Base-by-base conservation (phyloP, 2,888 invertebrate genomes). In the Leptopilina syphax region DNA sequence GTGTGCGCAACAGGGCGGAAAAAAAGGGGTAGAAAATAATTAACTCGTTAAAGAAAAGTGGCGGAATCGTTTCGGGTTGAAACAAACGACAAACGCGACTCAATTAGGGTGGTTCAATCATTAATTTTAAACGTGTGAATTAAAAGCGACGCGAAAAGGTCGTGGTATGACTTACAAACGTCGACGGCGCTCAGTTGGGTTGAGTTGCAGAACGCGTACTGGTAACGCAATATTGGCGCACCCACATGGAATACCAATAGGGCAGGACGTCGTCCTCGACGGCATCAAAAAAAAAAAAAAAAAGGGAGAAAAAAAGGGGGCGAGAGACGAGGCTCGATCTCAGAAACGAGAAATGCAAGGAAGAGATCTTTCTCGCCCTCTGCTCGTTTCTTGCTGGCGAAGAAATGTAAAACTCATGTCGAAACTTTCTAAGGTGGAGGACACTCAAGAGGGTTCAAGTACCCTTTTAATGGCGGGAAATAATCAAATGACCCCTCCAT, bases 151-250 rank as follows among this genome's bases (percentile, higher is more conserved):
- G 82, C 80, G 78, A 77, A 84, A 50, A 83, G 82, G 84, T 83
- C 83, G 85, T 82, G 86, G 88, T 89, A 88, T 88, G 88, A 90
- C 88, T 90, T 89, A 88, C 88, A 87, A 87, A 85, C 83, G 82
- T 80, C 82, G 81, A 63, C 84, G 80, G 81, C 83, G 84, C 84
- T 85, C 8, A 5, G 83, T 85, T 85, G 85, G 86, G 86, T 90
- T 86, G 87, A 86, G 86, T 87, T 91, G 89, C 90, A 87, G 87
- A 85, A 85, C 91, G 91, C 90, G 91, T 91, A 85, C 87, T 87
- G 85, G 90, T 91, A 91, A 91, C 90, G 91, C 91, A 91, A 91
- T 91, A 91, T 91, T 91, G 91, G 89, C 88, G 88, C 82, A 88
- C 85, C 87, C 81, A 87, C 80, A 79, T 83, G 86, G 91, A 91